These are phyloP conservation scores for Drosophila siamana DNA, from an alignment of 2,888 invertebrate genomes.

Conservation along the genomic window DNA sequence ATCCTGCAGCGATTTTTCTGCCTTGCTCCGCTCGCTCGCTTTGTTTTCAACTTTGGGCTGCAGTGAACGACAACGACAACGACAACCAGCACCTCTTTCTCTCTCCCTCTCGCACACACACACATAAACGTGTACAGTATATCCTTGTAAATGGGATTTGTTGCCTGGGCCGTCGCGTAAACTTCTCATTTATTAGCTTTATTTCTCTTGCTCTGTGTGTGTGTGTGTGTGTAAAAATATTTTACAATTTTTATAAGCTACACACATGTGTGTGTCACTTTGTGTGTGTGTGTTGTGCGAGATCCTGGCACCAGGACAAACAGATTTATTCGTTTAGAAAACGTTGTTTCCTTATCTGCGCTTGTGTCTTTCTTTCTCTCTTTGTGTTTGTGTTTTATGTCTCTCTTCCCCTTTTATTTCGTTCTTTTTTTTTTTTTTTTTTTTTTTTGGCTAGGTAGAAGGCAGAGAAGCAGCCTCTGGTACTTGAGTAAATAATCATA, in stretches of 20 bases:
- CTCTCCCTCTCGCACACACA: neutral
- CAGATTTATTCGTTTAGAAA: constrained; percentile 80
- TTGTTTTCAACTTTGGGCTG: constrained; percentile 41
- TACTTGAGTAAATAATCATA: constrained; percentile 77
- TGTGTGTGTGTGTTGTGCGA: constrained; percentile 34
- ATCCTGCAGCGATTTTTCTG: constrained; percentile 74
- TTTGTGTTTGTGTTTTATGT: constrained; percentile 60
- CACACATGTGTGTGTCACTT: constrained; percentile 18
- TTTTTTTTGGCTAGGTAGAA: constrained; percentile 1
- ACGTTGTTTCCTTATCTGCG: constrained; percentile 74
- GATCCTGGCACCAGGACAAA: constrained; percentile 74
- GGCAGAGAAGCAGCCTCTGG: constrained; percentile 5
- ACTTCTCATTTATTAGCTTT: constrained; percentile 79
- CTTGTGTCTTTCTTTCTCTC: constrained; percentile 48
- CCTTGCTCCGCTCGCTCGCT: constrained; percentile 18
- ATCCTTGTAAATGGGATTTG: constrained; percentile 74
- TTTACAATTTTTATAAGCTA: constrained; percentile 72
- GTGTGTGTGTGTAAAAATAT: constrained; percentile 60
- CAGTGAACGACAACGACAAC: constrained; percentile 40
- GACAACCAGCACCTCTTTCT: constrained; percentile 22
- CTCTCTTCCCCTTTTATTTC: constrained; percentile 54
- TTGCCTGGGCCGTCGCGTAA: constrained; percentile 70
- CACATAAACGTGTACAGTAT: constrained; percentile 20
- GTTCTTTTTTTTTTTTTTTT: constrained; percentile 38
- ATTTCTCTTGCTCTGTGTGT: constrained; percentile 35